A percentile compares a stretch with the other conserved stretches of the same genome.
Evolutionary conservation across 2,113 vertebrate genomes (phyloP).

Genomic region (zebrafish (Danio rerio)): GRCz12tu NC_133195.1:20845001-20845500

Average conservation of each 20-base stretch:
- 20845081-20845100: conserved; percentile 84
- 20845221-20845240: not conserved
- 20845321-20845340: too few species aligned
- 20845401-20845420: not conserved
- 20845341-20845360: not conserved
- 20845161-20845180: conserved; percentile 73
- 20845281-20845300: not conserved
- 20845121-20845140: conserved; percentile 83
- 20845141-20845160: conserved; percentile 81
- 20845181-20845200: not conserved
- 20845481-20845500: not conserved
- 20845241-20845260: not conserved
- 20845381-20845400: not conserved
- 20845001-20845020: too few species aligned
- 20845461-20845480: not conserved
- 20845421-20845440: too few species aligned
- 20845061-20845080: conserved; percentile 92
- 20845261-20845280: not conserved
- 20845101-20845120: conserved; percentile 80
- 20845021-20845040: not conserved
- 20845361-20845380: not conserved
- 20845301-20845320: not conserved
- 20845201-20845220: not conserved
- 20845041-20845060: conserved; percentile 80
- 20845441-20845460: not conserved